Percentiles rank a stretch among this genome's conserved stretches.
Conservation (phyloP, 2,888 invertebrate genomes). For the Melanchra persicariae region DNA sequence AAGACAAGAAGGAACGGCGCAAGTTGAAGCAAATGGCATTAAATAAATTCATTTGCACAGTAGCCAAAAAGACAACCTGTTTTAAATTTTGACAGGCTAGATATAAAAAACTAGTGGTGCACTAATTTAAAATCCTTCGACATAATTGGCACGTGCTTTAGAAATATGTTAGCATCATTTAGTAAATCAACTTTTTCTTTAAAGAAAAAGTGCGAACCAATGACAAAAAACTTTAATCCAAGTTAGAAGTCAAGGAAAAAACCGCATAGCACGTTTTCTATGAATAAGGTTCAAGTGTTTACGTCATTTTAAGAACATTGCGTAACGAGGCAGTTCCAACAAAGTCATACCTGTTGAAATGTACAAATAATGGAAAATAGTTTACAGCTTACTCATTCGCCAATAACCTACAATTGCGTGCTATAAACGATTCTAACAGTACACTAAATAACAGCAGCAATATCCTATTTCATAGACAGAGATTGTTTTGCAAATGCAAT, state of each 20-base stretch:
- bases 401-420: slow-evolving; percentile 52
- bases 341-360: slow-evolving; percentile 42
- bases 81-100: slow-evolving; percentile 39
- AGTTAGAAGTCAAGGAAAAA: slow-evolving; percentile 48
- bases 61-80: slow-evolving; percentile 42
- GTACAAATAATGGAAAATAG: slow-evolving; percentile 52
- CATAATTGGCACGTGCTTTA: slow-evolving; percentile 53
- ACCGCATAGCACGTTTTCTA: slow-evolving; percentile 52
- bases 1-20: slow-evolving; percentile 4
- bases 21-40: slow-evolving; percentile 25
- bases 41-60: slow-evolving; percentile 40
- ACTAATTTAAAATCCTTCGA: slow-evolving; percentile 52
- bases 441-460: slow-evolving; percentile 48
- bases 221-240: slow-evolving; percentile 37
- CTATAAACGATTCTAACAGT: slow-evolving; percentile 44
- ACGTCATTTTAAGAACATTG: slow-evolving; percentile 62
- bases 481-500: slow-evolving; percentile 57
- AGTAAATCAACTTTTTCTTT: slow-evolving; percentile 46
- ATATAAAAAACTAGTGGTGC: slow-evolving; percentile 44
- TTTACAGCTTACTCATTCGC: slow-evolving; percentile 45
- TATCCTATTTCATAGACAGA: slow-evolving; percentile 55
- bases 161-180: slow-evolving; percentile 49
- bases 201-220: slow-evolving; percentile 48
- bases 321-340: slow-evolving; percentile 56
- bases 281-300: slow-evolving; percentile 52